phyloP scores from a whole-genome alignment of 2,797 vertebrate species.

The Cetoscarus ocellatus region DNA sequence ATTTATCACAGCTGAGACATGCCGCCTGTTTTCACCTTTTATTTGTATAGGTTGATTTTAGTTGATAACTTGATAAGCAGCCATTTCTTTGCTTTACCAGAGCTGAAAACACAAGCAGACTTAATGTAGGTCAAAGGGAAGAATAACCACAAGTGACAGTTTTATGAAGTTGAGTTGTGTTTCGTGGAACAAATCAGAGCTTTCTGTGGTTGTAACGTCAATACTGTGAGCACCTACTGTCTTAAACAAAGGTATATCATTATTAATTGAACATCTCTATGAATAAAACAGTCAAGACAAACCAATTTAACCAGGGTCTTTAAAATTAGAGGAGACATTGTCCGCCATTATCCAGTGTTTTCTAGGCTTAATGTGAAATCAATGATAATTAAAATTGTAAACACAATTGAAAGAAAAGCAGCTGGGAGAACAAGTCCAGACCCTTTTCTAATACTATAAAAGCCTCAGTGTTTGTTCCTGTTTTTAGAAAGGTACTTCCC shows the following conservation, averaged over 20 bases:
- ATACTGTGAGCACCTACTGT: background rate
- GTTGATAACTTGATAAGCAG: slow-evolving; percentile 25
- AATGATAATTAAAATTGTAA: background rate
- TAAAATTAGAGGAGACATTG: background rate
- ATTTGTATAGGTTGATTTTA: slow-evolving; percentile 17
- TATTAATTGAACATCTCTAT: background rate
- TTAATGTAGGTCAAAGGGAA: background rate
- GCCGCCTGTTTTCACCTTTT: slow-evolving; percentile 14
- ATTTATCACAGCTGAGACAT: slow-evolving; percentile 22
- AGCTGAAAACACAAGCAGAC: background rate
- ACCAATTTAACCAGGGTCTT: background rate
- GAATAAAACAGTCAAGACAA: background rate
- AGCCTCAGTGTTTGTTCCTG: background rate
- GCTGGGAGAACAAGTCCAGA: background rate
- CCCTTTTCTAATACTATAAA: too few species aligned
- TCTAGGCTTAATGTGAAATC: background rate
- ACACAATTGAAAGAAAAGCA: background rate
- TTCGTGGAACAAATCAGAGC: background rate
- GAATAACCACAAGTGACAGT: background rate
- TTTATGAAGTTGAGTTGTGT: background rate
- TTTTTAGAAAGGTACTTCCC: background rate
- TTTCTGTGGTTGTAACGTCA: background rate
- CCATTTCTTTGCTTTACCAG: background rate
- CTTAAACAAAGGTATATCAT: background rate
- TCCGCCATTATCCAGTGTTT: background rate